Conservation (phyloP, 2,797 vertebrate genomes). For the Oreochromis mossambicus region DNA sequence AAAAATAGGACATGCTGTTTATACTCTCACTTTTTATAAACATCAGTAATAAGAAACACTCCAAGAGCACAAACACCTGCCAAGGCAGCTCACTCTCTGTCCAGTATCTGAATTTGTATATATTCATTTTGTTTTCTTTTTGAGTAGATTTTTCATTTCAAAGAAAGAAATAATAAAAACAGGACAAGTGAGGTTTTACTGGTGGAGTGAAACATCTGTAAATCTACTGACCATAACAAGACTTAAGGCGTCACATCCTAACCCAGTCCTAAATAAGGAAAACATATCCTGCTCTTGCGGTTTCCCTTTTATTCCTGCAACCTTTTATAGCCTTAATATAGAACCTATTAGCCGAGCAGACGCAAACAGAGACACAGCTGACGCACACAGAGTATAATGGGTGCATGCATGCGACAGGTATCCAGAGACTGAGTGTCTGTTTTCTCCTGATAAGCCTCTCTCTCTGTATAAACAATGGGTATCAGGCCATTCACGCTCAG, state of each 20-base stretch:
- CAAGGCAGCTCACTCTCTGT: not conserved
- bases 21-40: not conserved
- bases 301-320: not conserved
- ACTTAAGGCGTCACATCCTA: too few relatives aligned
- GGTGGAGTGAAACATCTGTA: not conserved
- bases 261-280: not conserved
- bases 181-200: not conserved
- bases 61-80: not conserved
- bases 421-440: not conserved
- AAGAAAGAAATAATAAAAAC: not conserved
- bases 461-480: conserved; percentile 38
- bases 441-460: conserved; percentile 13
- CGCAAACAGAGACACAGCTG: not conserved
- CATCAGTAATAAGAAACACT: not conserved
- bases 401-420: not conserved
- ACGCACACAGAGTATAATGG: not conserved
- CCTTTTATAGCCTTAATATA: not conserved
- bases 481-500: conserved; percentile 36
- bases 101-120: rapidly evolving
- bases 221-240: not conserved
- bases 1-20: not conserved
- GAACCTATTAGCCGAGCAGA: not conserved
- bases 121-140: not conserved
- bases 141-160: not conserved
- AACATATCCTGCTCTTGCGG: not conserved